Evolutionary conservation across 2,113 vertebrate species (phyloP), one percentile per base, ranked within the genome.

Genomic region (Leucosticte australis): DNA sequence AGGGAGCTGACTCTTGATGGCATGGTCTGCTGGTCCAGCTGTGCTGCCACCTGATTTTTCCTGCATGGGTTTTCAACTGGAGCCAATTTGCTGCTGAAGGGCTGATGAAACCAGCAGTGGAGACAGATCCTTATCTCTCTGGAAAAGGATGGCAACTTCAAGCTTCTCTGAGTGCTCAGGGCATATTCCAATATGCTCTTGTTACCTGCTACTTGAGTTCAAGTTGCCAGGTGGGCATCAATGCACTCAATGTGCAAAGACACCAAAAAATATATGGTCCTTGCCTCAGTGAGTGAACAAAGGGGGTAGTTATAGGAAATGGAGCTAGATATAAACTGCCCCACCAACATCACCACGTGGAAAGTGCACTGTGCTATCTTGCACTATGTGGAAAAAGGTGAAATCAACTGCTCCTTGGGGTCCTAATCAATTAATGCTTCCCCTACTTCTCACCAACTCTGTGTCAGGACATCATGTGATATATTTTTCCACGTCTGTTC

Each of bases 401-500:
- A 80, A 30, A 86, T 55, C 65, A 81, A 14, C 39, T 70, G 39
- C 47, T 80, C 14, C 21, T 89, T 18, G 2, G 33, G 20, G 13
- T 69, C 59, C 31, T 75, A 44, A 64, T 52, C 42, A 77, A 73
- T 78, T 71, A 52, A 49, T 52, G 31, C 35, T 68, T 71, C 8
- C 39, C 12, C 49, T 64, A 78, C 68, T 47, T 91, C 64, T 88
- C 60, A 81, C 79, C 4, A 6, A 22, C 79, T 77, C 71, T 88
- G 47, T 88, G 64, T 56, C 60, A 83, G 71, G 24, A 44, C 70
- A 39, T 93, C 44, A n/a, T 13, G 8, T 76, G 69, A 85, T 46
- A 77, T 46, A 71, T 60, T 87, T 86, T 53, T 62, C 49, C 60
- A 62, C 52, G 75, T 82, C 53, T 92, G 37, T 78, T 94, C 68